Conservation (phyloP, 2,888 invertebrate species). For the Synergus japonicus region DNA sequence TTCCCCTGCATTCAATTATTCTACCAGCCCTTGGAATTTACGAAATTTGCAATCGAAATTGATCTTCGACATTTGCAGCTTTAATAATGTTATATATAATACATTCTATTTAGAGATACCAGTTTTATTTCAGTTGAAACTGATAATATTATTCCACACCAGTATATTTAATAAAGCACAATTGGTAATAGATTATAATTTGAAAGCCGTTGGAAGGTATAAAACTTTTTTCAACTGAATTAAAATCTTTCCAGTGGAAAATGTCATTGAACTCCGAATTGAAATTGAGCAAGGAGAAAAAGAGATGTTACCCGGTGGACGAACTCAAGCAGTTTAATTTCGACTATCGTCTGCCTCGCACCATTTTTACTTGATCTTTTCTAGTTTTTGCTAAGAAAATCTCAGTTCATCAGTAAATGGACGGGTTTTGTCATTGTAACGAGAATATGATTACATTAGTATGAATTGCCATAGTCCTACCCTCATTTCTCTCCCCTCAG, state of each 20-base stretch:
- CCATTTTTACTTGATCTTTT: not conserved
- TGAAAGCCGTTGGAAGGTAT: not conserved
- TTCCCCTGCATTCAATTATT: constrained; percentile 47
- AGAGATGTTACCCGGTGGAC: constrained; percentile 9
- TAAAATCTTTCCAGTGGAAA: not conserved
- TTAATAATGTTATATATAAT: not conserved
- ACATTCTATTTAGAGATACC: not conserved
- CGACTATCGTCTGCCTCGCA: not conserved
- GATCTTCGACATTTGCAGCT: constrained; percentile 19
- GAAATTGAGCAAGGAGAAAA: not conserved
- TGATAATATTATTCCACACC: too few relatives aligned
- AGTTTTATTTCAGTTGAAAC: too few relatives aligned
- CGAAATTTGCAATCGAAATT: constrained; percentile 41
- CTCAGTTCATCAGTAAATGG: not conserved
- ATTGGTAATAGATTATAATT: not conserved
- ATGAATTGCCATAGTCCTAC: not conserved
- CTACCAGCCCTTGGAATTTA: constrained; percentile 40
- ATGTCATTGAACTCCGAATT: not conserved
- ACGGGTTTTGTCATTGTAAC: not conserved
- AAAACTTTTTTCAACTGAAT: not conserved
- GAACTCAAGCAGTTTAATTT: not conserved
- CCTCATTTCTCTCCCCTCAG: constrained; percentile 9
- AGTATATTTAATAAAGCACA: not conserved
- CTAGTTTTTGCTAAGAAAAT: not conserved
- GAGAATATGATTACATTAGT: not conserved